A percentile compares a stretch with the other conserved stretches of the same genome.
These are phyloP conservation scores for Oncorhynchus gorbuscha DNA, from an alignment of 2,113 vertebrate genomes.

Conservation along the genomic window DNA sequence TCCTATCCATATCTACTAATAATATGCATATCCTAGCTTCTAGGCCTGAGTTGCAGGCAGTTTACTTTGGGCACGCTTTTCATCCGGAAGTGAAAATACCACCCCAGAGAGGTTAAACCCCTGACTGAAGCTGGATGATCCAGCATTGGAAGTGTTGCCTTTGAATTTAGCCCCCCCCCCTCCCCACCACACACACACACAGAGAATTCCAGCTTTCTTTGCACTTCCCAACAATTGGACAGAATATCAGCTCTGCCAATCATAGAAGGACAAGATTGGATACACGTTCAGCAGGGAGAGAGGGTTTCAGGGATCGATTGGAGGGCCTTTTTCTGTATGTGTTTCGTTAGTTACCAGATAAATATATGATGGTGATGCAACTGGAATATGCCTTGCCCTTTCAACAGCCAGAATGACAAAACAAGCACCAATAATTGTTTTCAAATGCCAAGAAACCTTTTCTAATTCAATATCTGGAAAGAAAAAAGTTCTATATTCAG, in stretches of 20 bases:
- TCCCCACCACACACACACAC: too few species aligned
- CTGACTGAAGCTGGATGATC: too few species aligned
- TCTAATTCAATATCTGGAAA: slow-evolving; percentile 10
- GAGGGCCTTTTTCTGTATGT: not conserved
- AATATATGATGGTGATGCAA: not conserved
- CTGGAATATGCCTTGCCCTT: slow-evolving; percentile 5
- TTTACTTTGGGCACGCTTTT: too few species aligned
- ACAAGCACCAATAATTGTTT: slow-evolving; percentile 19
- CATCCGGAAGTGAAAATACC: too few species aligned
- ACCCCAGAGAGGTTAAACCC: too few species aligned
- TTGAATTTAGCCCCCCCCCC: too few species aligned
- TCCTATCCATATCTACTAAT: too few species aligned
- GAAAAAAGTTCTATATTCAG: not conserved
- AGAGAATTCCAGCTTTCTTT: not conserved
- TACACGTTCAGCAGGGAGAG: not conserved
- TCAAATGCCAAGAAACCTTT: slow-evolving; percentile 18
- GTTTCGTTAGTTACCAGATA: not conserved
- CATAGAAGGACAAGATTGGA: not conserved
- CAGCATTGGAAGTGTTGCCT: too few species aligned
- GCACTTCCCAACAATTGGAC: not conserved
- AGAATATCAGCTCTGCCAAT: not conserved
- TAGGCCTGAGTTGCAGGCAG: too few species aligned
- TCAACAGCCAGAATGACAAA: not conserved
- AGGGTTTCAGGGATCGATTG: not conserved
- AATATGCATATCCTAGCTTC: too few species aligned